Conservation (phyloP, 2,113 vertebrate species). For the Chloropsis hardwickii region DNA sequence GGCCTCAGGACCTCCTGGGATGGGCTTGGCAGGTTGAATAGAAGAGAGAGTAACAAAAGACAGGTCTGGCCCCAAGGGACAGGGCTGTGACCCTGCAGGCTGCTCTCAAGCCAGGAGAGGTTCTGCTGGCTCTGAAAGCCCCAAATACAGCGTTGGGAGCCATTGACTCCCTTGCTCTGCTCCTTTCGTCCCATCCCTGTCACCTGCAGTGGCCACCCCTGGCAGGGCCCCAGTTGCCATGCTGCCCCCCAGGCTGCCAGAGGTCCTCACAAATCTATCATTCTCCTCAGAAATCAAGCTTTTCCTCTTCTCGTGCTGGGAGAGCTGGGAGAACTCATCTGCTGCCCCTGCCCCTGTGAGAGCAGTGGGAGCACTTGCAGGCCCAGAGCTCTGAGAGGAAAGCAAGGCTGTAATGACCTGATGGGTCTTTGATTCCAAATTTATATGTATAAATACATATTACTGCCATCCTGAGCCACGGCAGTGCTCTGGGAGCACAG, state of each 20-base stretch:
- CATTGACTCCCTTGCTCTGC: neutral
- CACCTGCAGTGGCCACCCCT: neutral
- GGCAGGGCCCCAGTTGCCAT: neutral
- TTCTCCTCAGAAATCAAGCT: neutral
- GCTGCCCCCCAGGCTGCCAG: neutral
- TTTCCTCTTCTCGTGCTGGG: neutral
- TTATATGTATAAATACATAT: neutral
- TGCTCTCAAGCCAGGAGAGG: neutral
- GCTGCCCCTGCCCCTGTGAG: neutral
- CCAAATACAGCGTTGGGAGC: neutral
- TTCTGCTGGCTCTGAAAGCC: neutral
- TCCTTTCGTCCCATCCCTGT: neutral
- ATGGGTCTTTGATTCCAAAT: neutral
- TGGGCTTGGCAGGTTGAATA: neutral
- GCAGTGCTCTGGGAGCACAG: neutral
- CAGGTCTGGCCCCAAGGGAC: neutral
- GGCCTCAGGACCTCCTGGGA: neutral
- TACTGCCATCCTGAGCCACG: neutral
- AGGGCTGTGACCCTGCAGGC: neutral
- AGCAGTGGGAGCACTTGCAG: neutral
- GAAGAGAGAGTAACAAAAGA: neutral
- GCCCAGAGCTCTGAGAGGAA: rapidly evolving
- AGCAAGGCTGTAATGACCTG: neutral
- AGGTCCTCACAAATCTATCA: neutral
- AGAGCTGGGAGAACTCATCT: neutral